These are phyloP conservation scores for Tetragnatha montana DNA, from an alignment of 2,888 invertebrate genomes.

Conservation along the genomic window DNA sequence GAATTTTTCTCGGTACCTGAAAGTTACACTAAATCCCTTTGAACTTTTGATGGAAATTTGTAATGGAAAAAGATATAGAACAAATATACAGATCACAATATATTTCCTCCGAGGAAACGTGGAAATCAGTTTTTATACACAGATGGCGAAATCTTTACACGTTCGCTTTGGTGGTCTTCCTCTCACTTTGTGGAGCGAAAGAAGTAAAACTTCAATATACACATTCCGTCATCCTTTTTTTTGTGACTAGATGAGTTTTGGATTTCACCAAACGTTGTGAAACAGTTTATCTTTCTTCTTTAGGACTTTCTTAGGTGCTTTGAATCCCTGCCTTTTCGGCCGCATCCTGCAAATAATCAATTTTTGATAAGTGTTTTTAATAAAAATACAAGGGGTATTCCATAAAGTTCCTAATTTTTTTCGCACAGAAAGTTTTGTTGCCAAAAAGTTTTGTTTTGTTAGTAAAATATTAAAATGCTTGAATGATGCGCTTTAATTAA, in stretches of 20 bases:
- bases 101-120: slow-evolving; percentile 41
- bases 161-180: neutral
- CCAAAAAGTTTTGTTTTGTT: too few relatives aligned
- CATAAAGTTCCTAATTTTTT: too few relatives aligned
- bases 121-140: slow-evolving; percentile 6
- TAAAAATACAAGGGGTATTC: too few relatives aligned
- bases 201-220: neutral
- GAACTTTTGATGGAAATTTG: slow-evolving; percentile 31
- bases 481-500: too few relatives aligned
- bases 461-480: too few relatives aligned
- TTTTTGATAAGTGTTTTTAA: too few relatives aligned
- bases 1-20: neutral
- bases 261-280: neutral
- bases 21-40: slow-evolving; percentile 23
- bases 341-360: slow-evolving; percentile 34
- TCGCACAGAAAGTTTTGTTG: too few relatives aligned
- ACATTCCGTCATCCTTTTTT: neutral
- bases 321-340: slow-evolving; percentile 63
- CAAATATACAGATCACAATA: slow-evolving; percentile 64
- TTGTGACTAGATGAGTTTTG: slow-evolving; percentile 52
- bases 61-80: slow-evolving; percentile 53
- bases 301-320: slow-evolving; percentile 61
- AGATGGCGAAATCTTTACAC: slow-evolving; percentile 10
- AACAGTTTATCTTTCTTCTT: neutral
- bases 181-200: neutral